Evolutionary conservation across 2,888 invertebrate genomes (phyloP).

Genomic region (Stenchaetothrips biformis): DNA sequence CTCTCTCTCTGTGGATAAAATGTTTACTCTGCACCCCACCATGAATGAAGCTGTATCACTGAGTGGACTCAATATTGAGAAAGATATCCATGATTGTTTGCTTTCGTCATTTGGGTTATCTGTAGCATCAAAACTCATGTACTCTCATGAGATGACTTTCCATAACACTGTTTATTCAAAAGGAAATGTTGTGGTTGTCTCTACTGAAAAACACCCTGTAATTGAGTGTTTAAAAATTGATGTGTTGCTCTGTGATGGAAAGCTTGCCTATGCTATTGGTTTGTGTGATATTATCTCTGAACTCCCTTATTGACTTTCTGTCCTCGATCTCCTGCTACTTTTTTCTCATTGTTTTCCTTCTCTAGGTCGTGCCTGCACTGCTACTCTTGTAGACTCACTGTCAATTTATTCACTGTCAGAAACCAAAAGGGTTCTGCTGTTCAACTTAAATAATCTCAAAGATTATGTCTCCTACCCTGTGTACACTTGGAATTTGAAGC

Average conservation of each 20-base stretch:
- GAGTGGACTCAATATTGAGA: not conserved
- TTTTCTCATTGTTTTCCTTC: not conserved
- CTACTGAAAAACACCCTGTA: not conserved
- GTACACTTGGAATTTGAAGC: not conserved
- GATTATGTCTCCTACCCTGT: not conserved
- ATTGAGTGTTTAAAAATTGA: not conserved
- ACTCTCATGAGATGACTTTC: not conserved
- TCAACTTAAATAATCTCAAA: not conserved
- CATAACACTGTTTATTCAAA: not conserved
- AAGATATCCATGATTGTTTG: not conserved
- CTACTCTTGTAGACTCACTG: too few species aligned
- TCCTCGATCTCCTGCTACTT: not conserved
- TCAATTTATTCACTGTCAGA: too few species aligned
- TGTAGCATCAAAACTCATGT: not conserved
- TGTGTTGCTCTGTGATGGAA: not conserved
- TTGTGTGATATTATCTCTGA: not conserved
- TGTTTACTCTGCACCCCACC: not conserved
- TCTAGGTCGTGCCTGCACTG: too few species aligned
- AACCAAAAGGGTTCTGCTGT: too few species aligned
- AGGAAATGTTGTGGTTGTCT: not conserved
- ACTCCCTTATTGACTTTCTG: not conserved
- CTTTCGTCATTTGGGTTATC: not conserved
- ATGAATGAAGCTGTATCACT: not conserved
- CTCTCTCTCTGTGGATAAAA: not conserved
- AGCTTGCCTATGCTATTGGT: not conserved